Evolutionary conservation across 2,888 invertebrate species (phyloP).

Genomic region (Nysson spinosus): DNA sequence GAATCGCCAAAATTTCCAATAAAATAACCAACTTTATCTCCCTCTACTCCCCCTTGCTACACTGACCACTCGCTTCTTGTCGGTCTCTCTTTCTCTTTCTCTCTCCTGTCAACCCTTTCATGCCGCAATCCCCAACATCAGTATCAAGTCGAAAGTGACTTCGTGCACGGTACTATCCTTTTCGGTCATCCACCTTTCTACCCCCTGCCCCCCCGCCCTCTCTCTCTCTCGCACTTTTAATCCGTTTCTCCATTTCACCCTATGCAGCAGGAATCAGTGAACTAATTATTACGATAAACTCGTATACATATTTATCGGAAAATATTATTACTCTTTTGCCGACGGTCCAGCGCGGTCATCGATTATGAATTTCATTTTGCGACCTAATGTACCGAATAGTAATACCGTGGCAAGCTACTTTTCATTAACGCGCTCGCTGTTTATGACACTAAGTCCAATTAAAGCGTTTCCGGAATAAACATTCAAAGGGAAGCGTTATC

Average conservation of each 20-base stretch:
- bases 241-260: conserved; percentile 11
- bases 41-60: conserved; percentile 17
- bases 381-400: conserved; percentile 75
- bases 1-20: conserved; percentile 62
- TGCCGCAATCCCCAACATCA: conserved; percentile 5
- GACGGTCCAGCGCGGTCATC: conserved; percentile 65
- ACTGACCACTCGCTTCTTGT: conserved; percentile 4
- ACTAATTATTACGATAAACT: conserved; percentile 73
- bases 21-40: conserved; percentile 61
- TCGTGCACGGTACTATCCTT: no score
- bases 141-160: no score
- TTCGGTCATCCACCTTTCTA: background rate
- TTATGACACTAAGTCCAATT: conserved; percentile 71
- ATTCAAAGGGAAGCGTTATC: conserved; percentile 51
- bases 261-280: conserved; percentile 64
- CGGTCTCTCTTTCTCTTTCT: background rate
- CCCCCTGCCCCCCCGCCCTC: conserved; percentile 18
- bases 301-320: conserved; percentile 68
- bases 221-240: background rate
- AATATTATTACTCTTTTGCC: conserved; percentile 70
- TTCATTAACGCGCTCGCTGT: conserved; percentile 70
- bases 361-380: conserved; percentile 75
- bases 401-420: conserved; percentile 70
- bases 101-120: background rate
- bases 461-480: conserved; percentile 62